Conservation (phyloP, 2,113 vertebrate genomes). For the Indri indri region DNA sequence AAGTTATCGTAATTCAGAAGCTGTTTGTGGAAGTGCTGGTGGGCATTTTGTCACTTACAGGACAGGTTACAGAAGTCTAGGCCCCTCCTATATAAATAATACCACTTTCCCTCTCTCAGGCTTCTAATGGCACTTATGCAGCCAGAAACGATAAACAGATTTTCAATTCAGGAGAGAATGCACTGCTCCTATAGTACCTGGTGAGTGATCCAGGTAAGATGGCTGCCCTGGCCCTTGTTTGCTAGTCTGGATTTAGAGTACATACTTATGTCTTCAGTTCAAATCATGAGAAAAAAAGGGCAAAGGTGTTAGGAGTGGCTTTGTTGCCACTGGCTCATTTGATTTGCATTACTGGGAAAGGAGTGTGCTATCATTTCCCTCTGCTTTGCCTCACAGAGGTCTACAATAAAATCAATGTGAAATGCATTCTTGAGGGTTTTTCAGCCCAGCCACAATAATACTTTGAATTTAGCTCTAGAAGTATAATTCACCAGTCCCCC, state of each 20-base stretch:
- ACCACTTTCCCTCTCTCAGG: neutral
- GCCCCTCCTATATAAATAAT: neutral
- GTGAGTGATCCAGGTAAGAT: neutral
- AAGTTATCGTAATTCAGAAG: neutral
- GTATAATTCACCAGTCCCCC: neutral
- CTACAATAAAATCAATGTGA: constrained; percentile 50
- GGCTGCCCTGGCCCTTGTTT: neutral
- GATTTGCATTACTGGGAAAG: constrained; percentile 61
- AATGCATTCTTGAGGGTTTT: constrained; percentile 28
- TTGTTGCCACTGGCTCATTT: neutral
- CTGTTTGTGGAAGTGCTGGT: neutral
- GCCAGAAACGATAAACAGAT: neutral
- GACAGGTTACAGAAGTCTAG: neutral
- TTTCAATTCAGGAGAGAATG: neutral
- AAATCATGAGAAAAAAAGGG: constrained; percentile 16
- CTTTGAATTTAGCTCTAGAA: neutral
- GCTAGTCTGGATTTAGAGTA: neutral
- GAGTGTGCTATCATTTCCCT: constrained; percentile 54
- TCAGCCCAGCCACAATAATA: neutral
- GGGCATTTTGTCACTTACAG: neutral
- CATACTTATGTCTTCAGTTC: constrained; percentile 4
- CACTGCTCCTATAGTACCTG: neutral
- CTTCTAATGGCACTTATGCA: neutral
- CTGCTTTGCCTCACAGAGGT: constrained; percentile 68
- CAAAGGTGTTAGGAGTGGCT: constrained; percentile 28